A percentile compares a stretch with the other conserved stretches of the same genome.
Evolutionary conservation across 2,113 vertebrate species (phyloP).

Genomic region (Nibea coibor): DNA sequence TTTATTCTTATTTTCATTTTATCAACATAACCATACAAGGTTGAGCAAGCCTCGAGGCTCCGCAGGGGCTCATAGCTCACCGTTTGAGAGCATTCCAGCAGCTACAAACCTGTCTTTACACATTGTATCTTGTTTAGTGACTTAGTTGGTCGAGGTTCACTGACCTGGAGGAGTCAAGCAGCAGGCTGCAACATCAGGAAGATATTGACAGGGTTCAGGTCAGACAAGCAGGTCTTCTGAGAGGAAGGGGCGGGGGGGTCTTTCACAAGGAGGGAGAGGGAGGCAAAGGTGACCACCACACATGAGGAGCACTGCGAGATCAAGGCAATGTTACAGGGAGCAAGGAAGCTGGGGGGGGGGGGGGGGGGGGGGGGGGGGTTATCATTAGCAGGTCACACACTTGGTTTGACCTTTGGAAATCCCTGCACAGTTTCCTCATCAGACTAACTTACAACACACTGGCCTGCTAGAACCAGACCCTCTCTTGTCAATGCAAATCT

Average conservation of each 20-base stretch:
- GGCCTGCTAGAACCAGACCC: conserved; percentile 12
- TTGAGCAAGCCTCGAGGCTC: background rate
- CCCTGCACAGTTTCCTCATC: conserved; percentile 47
- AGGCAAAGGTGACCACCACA: conserved; percentile 30
- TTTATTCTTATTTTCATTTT: background rate
- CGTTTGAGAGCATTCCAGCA: conserved; percentile 11
- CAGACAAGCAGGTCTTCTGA: conserved; percentile 9
- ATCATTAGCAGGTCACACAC: conserved; percentile 56
- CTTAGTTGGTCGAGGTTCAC: conserved; percentile 29
- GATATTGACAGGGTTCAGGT: conserved; percentile 29
- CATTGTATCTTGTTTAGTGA: conserved; percentile 3
- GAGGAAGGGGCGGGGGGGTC: conserved; percentile 10
- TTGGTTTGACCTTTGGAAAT: conserved; percentile 61
- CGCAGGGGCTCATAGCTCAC: background rate
- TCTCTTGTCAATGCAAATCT: conserved; percentile 7
- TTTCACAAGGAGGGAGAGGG: conserved; percentile 29
- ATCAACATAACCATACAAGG: background rate
- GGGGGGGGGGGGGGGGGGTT: background rate
- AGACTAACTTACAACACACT: conserved; percentile 11
- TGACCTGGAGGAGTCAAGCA: conserved; percentile 39
- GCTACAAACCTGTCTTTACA: conserved; percentile 23
- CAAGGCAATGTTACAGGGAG: conserved; percentile 40
- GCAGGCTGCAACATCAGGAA: conserved; percentile 34
- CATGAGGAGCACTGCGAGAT: conserved; percentile 40
- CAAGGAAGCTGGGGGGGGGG: background rate